Base-by-base conservation (phyloP, 1,140 invertebrate species). In the Chironomus striatipennis region DNA sequence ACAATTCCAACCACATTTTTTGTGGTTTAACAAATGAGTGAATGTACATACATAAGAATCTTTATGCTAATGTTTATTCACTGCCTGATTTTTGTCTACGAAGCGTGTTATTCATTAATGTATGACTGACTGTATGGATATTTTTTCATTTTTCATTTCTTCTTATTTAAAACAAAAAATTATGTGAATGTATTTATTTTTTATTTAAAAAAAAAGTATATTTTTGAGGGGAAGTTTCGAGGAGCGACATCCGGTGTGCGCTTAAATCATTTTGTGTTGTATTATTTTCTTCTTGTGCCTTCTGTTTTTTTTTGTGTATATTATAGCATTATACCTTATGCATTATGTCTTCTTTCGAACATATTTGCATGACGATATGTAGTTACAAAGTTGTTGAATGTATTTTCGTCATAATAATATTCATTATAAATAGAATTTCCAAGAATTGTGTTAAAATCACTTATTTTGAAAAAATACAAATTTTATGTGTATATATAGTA, bases 191-290 rank as follows among this genome's bases (percentile, higher is more conserved):
- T n/a, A 57, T 57, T n/a, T 57, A 34, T 34, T 34, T 34, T 2
- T 34, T 34, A 2, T 34, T n/a, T n/a, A n/a, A n/a, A n/a, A n/a
- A n/a, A 34, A 34, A 2, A 5, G 2, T 34, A 2, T 34, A 2
- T 34, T 34, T 34, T 34, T 12, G 18, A 70, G 65, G 65, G 65
- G 65, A 70, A 70, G 65, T 70, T 70, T 57, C 17, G 20, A 70
- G 65, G 65, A 70, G 65, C 65, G 65, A 70, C 65, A 70, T 70
- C 65, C 65, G 65, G 65, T 70, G 47, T 57, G 65, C 65, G 65
- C 65, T 70, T 70, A 70, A 70, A 70, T 70, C 65, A 70, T 70
- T 70, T 15, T n/a, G n/a, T n/a, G n/a, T 70, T 17, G 20, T 20
- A 20, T 10, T 57, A 2, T 57, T 57, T 57, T 70, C 65, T 57